A percentile compares a stretch with the other conserved stretches of the same genome.
These are phyloP conservation scores for Streptopelia turtur DNA, from an alignment of 2,797 vertebrate species.

Conservation along the genomic window DNA sequence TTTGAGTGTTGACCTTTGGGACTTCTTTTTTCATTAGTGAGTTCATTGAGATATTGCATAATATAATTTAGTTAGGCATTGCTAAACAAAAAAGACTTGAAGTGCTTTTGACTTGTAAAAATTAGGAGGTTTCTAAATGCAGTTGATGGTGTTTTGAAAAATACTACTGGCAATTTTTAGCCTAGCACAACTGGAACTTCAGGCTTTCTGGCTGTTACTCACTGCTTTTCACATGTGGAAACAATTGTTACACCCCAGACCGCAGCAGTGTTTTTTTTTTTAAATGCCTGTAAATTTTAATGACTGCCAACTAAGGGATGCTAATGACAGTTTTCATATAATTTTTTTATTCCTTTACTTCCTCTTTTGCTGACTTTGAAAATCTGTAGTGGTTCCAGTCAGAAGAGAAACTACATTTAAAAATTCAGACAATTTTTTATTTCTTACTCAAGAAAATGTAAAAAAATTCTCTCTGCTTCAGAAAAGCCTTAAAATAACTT, in stretches of 20 bases:
- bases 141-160: neutral
- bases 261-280: slow-evolving; percentile 16
- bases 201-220: neutral
- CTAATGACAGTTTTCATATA: neutral
- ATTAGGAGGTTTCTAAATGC: slow-evolving; percentile 1
- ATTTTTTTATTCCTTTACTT: neutral
- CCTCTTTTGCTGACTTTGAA: neutral
- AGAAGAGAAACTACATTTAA: neutral
- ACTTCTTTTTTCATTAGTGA: neutral
- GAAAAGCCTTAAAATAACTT: neutral
- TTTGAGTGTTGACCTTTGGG: neutral
- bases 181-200: neutral
- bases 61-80: neutral
- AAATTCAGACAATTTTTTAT: neutral
- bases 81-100: neutral
- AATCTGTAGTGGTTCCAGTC: neutral
- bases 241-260: slow-evolving; percentile 24
- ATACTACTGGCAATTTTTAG: neutral
- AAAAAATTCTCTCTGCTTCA: neutral
- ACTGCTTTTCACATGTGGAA: slow-evolving; percentile 43
- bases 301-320: neutral
- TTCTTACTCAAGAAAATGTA: neutral
- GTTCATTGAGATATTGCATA: neutral
- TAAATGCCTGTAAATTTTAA: slow-evolving; percentile 32
- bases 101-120: neutral